Evolutionary conservation across 1,140 invertebrate species (phyloP).

Genomic region (Metaphire vulgaris): DNA sequence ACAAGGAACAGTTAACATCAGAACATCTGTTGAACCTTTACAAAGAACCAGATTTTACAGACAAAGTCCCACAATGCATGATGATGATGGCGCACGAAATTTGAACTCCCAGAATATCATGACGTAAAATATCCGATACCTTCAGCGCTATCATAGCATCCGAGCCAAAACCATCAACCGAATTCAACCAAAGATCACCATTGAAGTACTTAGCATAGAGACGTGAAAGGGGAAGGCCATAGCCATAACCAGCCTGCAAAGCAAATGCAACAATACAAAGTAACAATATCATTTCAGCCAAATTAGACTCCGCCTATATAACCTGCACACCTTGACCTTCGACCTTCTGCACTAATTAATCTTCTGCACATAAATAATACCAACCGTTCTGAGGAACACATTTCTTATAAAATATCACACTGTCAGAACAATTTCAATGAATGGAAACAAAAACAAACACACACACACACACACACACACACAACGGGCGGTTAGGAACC

Average conservation of each 20-base stretch:
- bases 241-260: constrained; percentile 75
- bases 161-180: constrained; percentile 92
- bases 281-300: background rate
- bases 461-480: too few species aligned
- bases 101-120: too few species aligned
- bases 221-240: constrained; percentile 89
- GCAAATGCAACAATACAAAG: background rate
- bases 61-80: too few species aligned
- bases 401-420: background rate
- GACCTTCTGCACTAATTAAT: background rate
- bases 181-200: constrained; percentile 83
- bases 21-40: too few species aligned
- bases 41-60: too few species aligned
- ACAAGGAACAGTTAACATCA: background rate
- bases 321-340: background rate
- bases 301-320: background rate
- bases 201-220: constrained; percentile 98
- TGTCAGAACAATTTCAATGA: background rate
- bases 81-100: too few species aligned
- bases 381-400: background rate
- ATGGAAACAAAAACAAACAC: too few species aligned
- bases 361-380: background rate
- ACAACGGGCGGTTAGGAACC: too few species aligned
- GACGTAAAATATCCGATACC: too few species aligned
- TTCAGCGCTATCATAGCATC: constrained; percentile 95